phyloP scores from a whole-genome alignment of 2,888 invertebrate genomes.

The Coenonympha glycerion region DNA sequence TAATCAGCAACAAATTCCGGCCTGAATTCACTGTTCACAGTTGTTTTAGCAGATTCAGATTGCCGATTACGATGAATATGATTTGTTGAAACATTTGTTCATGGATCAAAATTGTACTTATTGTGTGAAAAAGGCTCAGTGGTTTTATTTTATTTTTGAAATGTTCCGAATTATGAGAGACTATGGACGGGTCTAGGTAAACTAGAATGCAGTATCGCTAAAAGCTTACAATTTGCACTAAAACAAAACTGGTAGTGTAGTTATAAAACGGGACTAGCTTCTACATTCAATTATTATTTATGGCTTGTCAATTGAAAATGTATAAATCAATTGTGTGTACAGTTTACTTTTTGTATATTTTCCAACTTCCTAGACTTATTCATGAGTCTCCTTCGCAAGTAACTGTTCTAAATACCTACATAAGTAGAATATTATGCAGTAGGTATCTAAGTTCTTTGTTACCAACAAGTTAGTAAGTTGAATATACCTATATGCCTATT shows the following conservation, averaged over 20 bases:
- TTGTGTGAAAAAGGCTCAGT: too few species aligned
- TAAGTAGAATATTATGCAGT: neutral
- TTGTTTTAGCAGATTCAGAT: too few species aligned
- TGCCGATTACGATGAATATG: too few species aligned
- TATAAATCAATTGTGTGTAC: conserved; percentile 8
- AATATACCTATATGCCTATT: too few species aligned
- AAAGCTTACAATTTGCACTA: neutral
- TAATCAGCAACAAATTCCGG: too few species aligned
- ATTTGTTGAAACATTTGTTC: too few species aligned
- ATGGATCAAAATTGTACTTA: too few species aligned
- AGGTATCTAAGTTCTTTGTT: too few species aligned
- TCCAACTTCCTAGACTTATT: neutral
- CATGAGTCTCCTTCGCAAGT: neutral
- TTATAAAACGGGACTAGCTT: conserved; percentile 14
- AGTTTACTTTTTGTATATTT: neutral
- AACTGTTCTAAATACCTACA: neutral
- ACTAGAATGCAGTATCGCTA: neutral
- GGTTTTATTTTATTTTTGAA: too few species aligned
- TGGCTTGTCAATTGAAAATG: conserved; percentile 6
- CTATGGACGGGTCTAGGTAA: neutral
- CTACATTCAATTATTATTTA: conserved; percentile 12
- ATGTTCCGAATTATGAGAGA: too few species aligned
- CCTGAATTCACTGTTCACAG: too few species aligned
- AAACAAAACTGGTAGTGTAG: conserved; percentile 5
- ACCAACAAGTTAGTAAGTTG: too few species aligned